Base-by-base conservation (phyloP, 2,888 invertebrate genomes). In the Aleiodes leptofemur region DNA sequence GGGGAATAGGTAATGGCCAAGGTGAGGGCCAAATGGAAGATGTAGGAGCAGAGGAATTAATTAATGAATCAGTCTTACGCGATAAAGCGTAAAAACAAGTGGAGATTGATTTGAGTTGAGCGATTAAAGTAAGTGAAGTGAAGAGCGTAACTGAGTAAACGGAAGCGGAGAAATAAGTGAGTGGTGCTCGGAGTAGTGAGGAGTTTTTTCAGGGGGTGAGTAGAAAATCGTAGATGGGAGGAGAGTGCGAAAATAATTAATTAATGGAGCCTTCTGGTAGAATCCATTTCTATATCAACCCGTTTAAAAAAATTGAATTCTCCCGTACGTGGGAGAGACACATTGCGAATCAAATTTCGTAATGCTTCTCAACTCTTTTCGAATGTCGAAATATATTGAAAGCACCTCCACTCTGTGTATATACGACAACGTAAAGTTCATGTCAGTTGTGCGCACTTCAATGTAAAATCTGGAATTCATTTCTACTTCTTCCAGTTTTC, bases 31-130 rank as follows among this genome's bases (percentile, higher is more conserved):
- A 71, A 51, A 57, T 72, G 68, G 74, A 50, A 55, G 72, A 69
- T 38, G 34, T 73, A 76, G 59, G 71, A 68, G 78, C 72, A 78
- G 86, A 83, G 84, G 85, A 88, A 88, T 88, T 88, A 88, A 88
- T 88, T 88, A 89, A 89, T 87, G 88, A 89, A 89, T 88, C 87
- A 88, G 87, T 87, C 85, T 85, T 84, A 82, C 85, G 86, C 86
- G 87, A 86, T 86, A 85, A 84, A 83, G 83, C 85, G 86, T 88
- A 87, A 88, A 88, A 88, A 88, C 88, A 88, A 88, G 87, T 86
- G 87, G 84, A 86, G 84, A 86, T 87, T 83, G 82, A 84, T 84
- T 84, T 82, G 81, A 82, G 81, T 82, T 82, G 76, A 79, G 80
- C 83, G 87, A 88, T 88, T 88, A 88, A 88, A 88, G 85, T 87